Percentiles rank a stretch among this genome's conserved stretches.
Evolutionary conservation across 2,888 invertebrate species (phyloP).

Genomic region (Drosophila atripex): DNA sequence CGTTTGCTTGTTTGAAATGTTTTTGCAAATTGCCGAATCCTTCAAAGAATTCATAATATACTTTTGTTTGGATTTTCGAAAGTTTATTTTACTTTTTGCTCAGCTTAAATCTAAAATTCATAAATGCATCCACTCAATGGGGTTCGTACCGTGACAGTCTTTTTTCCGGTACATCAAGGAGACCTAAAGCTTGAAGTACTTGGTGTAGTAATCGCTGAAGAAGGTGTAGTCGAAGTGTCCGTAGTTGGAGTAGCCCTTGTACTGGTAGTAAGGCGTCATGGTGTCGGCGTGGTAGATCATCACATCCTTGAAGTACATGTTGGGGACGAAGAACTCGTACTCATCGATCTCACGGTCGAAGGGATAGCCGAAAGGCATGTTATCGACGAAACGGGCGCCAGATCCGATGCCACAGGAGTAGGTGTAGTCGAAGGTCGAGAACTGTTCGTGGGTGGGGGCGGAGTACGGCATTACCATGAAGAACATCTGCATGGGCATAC

Average conservation of each 20-base stretch:
- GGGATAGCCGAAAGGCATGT: constrained; percentile 89
- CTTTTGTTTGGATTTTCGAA: constrained; percentile 47
- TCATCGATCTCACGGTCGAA: constrained; percentile 89
- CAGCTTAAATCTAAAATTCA: constrained; percentile 38
- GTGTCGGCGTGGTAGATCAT: constrained; percentile 87
- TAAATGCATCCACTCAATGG: background rate
- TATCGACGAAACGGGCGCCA: constrained; percentile 86
- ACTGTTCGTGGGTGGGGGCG: constrained; percentile 70
- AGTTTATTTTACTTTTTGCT: constrained; percentile 65
- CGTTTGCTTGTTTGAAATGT: background rate
- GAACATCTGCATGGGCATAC: constrained; percentile 87
- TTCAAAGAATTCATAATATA: background rate
- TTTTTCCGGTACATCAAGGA: background rate
- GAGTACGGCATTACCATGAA: constrained; percentile 86
- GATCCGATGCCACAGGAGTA: constrained; percentile 85
- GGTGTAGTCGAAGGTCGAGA: constrained; percentile 84
- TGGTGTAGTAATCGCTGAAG: constrained; percentile 69
- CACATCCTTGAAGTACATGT: constrained; percentile 88
- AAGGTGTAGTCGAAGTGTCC: constrained; percentile 77
- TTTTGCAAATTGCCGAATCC: background rate
- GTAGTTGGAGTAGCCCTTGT: constrained; percentile 65
- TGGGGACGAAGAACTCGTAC: constrained; percentile 87
- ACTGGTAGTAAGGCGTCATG: constrained; percentile 72
- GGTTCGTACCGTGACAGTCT: constrained; percentile 4
- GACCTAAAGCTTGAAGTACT: constrained; percentile 59